These are phyloP conservation scores for Drosophila mercatorum DNA, from an alignment of 2,888 invertebrate genomes.

Conservation along the genomic window DNA sequence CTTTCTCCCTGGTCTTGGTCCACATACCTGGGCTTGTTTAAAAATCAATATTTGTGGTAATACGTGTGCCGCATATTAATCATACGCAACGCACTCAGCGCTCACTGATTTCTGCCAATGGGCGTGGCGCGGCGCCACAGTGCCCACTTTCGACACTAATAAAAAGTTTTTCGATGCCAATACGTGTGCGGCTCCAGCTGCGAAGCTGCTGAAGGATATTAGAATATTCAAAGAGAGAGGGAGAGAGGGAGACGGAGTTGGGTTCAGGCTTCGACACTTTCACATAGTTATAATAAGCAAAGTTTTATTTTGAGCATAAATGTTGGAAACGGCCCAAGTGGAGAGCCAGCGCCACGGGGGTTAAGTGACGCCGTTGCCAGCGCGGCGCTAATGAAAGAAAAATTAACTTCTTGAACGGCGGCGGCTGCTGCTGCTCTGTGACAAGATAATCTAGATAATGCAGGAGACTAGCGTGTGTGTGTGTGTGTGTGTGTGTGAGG, in stretches of 20 bases:
- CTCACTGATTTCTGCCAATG: constrained; percentile 56
- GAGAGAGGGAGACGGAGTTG: background rate
- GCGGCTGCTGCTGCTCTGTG: constrained; percentile 30
- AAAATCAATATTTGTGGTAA: constrained; percentile 74
- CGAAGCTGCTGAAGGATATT: constrained; percentile 47
- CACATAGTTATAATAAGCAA: constrained; percentile 73
- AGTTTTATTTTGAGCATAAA: constrained; percentile 59
- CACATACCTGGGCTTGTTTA: constrained; percentile 71
- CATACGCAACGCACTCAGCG: constrained; percentile 62
- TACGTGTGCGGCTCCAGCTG: constrained; percentile 66
- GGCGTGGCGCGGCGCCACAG: background rate
- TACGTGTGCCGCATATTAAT: constrained; percentile 75
- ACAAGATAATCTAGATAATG: constrained; percentile 48
- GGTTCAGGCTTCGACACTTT: constrained; percentile 51
- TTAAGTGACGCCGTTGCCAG: constrained; percentile 56
- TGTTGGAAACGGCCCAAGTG: constrained; percentile 20
- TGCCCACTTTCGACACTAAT: constrained; percentile 65
- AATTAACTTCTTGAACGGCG: constrained; percentile 57
- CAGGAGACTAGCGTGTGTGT: constrained; percentile 6
- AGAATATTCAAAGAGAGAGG: constrained; percentile 48
- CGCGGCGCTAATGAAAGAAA: constrained; percentile 69
- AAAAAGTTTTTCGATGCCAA: constrained; percentile 70
- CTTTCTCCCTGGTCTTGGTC: constrained; percentile 32
- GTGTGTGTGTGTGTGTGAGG: background rate
- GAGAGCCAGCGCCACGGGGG: constrained; percentile 11